A percentile compares a stretch with the other conserved stretches of the same genome.
Conservation (phyloP, 2,888 invertebrate genomes). For the Plagiodera versicolora region DNA sequence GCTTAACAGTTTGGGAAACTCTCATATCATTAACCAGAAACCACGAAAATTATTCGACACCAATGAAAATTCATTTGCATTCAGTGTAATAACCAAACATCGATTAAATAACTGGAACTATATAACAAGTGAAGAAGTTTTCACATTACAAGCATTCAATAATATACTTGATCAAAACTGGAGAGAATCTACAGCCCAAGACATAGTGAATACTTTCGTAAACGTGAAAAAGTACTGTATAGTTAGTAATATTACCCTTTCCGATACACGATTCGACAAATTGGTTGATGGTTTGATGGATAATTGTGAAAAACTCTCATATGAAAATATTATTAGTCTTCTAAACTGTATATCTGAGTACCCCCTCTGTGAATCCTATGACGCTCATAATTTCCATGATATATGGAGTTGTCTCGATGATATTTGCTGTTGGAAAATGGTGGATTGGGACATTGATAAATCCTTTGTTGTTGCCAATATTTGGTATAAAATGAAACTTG, state of each 20-base stretch:
- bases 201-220: slow-evolving; percentile 47
- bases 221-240: slow-evolving; percentile 41
- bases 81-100: slow-evolving; percentile 22
- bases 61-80: slow-evolving; percentile 29
- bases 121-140: neutral
- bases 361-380: slow-evolving; percentile 58
- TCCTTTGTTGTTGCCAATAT: slow-evolving; percentile 64
- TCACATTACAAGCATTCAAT: slow-evolving; percentile 23
- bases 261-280: slow-evolving; percentile 49
- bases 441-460: slow-evolving; percentile 59
- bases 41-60: slow-evolving; percentile 10
- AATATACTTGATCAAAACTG: slow-evolving; percentile 37
- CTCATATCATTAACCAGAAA: neutral
- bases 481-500: slow-evolving; percentile 63
- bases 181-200: slow-evolving; percentile 38
- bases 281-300: slow-evolving; percentile 55
- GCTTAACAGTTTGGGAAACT: neutral
- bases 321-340: slow-evolving; percentile 60
- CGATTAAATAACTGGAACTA: neutral
- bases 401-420: slow-evolving; percentile 71
- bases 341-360: slow-evolving; percentile 59
- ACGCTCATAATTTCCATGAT: slow-evolving; percentile 63
- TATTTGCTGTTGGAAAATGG: slow-evolving; percentile 59
- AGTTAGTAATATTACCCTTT: slow-evolving; percentile 42
- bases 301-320: slow-evolving; percentile 59